These are phyloP conservation scores for Oopsacas minuta DNA, from an alignment of 37 sponge, comb jelly and placozoan genomes.

Conservation along the genomic window DNA sequence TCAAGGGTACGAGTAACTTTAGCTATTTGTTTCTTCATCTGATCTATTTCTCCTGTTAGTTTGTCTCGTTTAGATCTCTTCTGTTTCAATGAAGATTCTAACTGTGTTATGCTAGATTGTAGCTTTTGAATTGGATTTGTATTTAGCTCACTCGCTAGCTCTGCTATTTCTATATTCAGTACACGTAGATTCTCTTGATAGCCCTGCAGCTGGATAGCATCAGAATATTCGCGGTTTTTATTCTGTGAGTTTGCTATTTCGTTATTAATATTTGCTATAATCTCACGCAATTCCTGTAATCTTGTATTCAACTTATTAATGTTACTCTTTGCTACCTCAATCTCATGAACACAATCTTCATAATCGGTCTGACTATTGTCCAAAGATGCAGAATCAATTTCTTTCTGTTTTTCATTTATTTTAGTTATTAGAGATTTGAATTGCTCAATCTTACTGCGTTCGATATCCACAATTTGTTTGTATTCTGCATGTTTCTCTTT, in stretches of 20 bases:
- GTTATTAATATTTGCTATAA: background rate
- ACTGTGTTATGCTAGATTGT: background rate
- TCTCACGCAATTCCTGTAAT: background rate
- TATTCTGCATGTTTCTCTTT: background rate
- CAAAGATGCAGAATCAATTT: background rate
- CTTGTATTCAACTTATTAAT: background rate
- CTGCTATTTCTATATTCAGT: background rate
- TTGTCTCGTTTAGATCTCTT: constrained; percentile 8
- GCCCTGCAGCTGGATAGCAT: background rate
- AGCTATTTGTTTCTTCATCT: background rate
- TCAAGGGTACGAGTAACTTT: background rate
- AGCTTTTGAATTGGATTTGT: background rate
- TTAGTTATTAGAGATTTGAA: background rate
- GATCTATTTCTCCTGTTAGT: background rate
- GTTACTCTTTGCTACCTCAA: background rate
- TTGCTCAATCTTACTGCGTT: background rate
- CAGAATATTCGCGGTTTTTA: background rate
- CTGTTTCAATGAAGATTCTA: background rate
- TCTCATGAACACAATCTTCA: background rate
- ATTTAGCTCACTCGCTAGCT: background rate
- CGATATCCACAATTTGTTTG: background rate
- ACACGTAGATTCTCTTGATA: background rate
- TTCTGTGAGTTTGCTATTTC: background rate
- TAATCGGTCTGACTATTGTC: background rate
- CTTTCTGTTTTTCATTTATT: background rate